A percentile compares a stretch with the other conserved stretches of the same genome.
Conservation (phyloP, 2,888 invertebrate species). For the Malthinus flaveolus region DNA sequence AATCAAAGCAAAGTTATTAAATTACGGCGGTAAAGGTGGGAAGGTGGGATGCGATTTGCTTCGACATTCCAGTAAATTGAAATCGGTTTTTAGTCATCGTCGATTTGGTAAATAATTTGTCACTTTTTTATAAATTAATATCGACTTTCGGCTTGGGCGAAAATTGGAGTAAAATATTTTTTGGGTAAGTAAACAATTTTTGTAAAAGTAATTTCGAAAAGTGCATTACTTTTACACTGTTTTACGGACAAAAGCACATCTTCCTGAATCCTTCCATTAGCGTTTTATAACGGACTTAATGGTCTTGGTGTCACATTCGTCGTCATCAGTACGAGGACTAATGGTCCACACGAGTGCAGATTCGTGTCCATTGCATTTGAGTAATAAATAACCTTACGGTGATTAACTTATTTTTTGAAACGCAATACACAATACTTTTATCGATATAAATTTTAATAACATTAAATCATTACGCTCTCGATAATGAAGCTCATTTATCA, state of each 20-base stretch:
- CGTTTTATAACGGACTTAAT: constrained; percentile 28
- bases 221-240: constrained; percentile 12
- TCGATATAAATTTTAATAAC: no score
- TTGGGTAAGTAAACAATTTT: background rate
- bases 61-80: constrained; percentile 24
- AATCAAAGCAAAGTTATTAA: constrained; percentile 25
- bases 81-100: constrained; percentile 20
- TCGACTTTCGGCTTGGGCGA: no score
- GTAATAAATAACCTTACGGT: constrained; percentile 26
- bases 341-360: constrained; percentile 31
- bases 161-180: no score
- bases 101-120: constrained; percentile 24
- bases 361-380: constrained; percentile 28
- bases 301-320: constrained; percentile 28
- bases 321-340: constrained; percentile 28
- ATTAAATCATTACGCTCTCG: no score
- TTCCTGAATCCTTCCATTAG: constrained; percentile 27
- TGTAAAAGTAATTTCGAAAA: constrained; percentile 7
- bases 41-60: constrained; percentile 25
- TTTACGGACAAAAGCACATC: constrained; percentile 22
- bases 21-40: no score
- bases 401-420: constrained; percentile 19
- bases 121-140: constrained; percentile 21
- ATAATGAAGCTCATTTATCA: no score
- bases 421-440: constrained; percentile 1